Percentiles rank a stretch among this genome's conserved stretches.
These are phyloP conservation scores for Eueremaeus valkanovi DNA, from an alignment of 2,888 invertebrate genomes.

Conservation along the genomic window DNA sequence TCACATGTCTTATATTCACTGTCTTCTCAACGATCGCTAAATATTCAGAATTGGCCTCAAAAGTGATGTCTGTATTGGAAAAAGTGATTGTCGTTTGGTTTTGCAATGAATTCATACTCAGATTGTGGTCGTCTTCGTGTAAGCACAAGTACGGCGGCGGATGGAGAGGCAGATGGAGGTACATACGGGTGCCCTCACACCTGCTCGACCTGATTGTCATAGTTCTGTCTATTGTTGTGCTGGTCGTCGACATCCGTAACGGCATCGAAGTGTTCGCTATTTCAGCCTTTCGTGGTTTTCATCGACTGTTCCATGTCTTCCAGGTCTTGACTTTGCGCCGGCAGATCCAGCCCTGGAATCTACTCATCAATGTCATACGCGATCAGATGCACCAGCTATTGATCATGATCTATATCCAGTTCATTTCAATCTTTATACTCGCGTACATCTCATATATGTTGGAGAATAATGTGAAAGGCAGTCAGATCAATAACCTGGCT, in stretches of 20 bases:
- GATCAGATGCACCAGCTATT: slow-evolving; percentile 31
- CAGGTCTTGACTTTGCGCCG: slow-evolving; percentile 23
- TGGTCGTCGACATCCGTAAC: slow-evolving; percentile 5
- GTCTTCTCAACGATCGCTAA: neutral
- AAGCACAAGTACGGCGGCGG: slow-evolving; percentile 37
- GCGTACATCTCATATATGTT: slow-evolving; percentile 25
- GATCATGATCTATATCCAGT: slow-evolving; percentile 26
- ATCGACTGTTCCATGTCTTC: slow-evolving; percentile 35
- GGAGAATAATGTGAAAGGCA: neutral
- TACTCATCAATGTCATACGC: slow-evolving; percentile 8
- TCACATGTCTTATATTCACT: slow-evolving; percentile 26
- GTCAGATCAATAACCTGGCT: neutral
- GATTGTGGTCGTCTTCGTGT: slow-evolving; percentile 35
- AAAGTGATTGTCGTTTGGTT: slow-evolving; percentile 38
- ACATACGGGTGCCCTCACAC: slow-evolving; percentile 22
- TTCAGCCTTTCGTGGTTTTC: slow-evolving; percentile 37
- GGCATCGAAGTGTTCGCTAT: slow-evolving; percentile 40
- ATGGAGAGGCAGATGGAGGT: slow-evolving; percentile 26
- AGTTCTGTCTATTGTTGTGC: slow-evolving; percentile 10
- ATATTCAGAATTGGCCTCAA: neutral
- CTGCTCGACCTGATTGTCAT: slow-evolving; percentile 35
- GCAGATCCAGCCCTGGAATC: slow-evolving; percentile 33
- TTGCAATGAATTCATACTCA: slow-evolving; percentile 17
- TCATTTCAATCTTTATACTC: slow-evolving; percentile 10
- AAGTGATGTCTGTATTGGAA: slow-evolving; percentile 34